Base-by-base conservation (phyloP, 2,113 vertebrate species). In the Nothobranchius kuhntae region DNA sequence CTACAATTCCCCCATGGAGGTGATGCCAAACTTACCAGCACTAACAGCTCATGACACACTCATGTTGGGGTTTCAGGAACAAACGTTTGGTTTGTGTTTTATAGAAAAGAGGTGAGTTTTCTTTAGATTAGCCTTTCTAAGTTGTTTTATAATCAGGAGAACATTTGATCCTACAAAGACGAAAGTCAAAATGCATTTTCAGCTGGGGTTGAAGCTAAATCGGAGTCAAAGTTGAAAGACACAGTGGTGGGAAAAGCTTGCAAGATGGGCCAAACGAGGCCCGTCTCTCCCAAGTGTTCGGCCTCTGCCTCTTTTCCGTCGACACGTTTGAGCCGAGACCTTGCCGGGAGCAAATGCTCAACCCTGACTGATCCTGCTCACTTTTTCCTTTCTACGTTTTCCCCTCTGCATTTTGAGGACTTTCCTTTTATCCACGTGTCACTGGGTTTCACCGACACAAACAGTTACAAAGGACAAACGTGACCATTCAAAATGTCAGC, bases 11-110 rank as follows among this genome's bases (percentile, higher is more conserved):
- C 80, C 77, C 63, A 38, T 10, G 51, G 65, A 60, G 70, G 51
- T 38, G 65, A 52, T 70, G 82, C 80, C 68, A 75, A 83, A 65
- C 78, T 44, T 36, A 78, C 59, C 73, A 58, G 59, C 75, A 77
- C 77, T 84, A 83, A 86, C 75, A 67, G 54, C 65, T 71, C 45
- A 57, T 61, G 78, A 78, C 77, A 79, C 78, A 55, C 48, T 50
- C 44, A 11, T 50, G 42, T 53, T n/a, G 5, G 48, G 71, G 75
- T 75, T 77, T 72, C 38, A 52, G 50, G 53, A 44, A 55, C 0
- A 2, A 61, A 47, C 42, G 71, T 81, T 73, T 63, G 9, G 1
- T 60, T 73, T 75, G 54, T 46, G 44, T 7, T 59, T 66, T 65
- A 61, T 10, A 74, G 21, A 78, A 21, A 70, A 61, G 48, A 72